Evolutionary conservation across 2,888 invertebrate genomes (phyloP).

Genomic region (Diaphora mendica): DNA sequence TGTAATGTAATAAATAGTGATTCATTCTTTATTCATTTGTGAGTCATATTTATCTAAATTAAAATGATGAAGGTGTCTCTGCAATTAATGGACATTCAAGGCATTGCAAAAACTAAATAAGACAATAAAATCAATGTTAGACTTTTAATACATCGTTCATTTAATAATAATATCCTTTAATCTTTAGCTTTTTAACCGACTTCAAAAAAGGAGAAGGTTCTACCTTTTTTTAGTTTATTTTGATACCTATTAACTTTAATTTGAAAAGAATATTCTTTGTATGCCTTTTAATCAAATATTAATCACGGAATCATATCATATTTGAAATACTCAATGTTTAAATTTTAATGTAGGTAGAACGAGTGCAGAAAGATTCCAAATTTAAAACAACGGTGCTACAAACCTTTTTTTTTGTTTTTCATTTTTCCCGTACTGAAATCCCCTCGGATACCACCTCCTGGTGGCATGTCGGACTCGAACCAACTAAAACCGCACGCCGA

Average conservation of each 20-base stretch:
- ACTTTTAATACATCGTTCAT: neutral
- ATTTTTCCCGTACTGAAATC: too few species aligned
- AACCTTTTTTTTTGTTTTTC: too few species aligned
- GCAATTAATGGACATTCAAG: neutral
- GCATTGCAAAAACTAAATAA: neutral
- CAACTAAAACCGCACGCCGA: too few species aligned
- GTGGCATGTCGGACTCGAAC: too few species aligned
- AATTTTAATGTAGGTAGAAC: too few species aligned
- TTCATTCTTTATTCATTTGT: conserved; percentile 28
- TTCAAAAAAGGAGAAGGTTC: too few species aligned
- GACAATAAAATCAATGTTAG: too few species aligned
- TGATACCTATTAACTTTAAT: neutral
- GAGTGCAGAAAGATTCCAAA: too few species aligned
- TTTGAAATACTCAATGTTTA: neutral
- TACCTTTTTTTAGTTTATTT: neutral
- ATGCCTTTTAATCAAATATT: too few species aligned
- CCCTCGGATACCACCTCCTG: too few species aligned
- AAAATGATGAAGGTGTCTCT: conserved; percentile 4
- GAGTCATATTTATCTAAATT: conserved; percentile 13
- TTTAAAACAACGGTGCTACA: neutral
- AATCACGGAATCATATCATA: neutral
- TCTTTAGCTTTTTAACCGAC: neutral
- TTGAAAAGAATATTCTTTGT: too few species aligned
- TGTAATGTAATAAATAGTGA: conserved; percentile 31
- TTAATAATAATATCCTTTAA: neutral